A percentile compares a stretch with the other conserved stretches of the same genome.
Evolutionary conservation across 2,888 invertebrate genomes (phyloP).

Genomic region (Lydus trimaculatus): DNA sequence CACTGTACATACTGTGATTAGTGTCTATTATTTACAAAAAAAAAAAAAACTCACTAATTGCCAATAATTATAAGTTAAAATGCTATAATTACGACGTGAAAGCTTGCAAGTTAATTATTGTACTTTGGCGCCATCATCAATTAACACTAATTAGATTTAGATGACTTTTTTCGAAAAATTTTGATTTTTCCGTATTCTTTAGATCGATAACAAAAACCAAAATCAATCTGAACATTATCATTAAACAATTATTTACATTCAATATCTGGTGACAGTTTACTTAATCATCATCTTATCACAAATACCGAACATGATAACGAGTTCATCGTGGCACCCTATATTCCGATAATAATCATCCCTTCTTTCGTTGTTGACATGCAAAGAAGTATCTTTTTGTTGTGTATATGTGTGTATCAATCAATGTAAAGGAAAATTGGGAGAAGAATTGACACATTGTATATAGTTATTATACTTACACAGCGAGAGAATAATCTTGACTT

Average conservation of each 20-base stretch:
- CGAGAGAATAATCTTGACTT: neutral
- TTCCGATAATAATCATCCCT: neutral
- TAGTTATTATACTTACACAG: no score
- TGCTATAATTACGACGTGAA: slow-evolving; percentile 21
- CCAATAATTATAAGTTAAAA: slow-evolving; percentile 19
- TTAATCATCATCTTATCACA: neutral
- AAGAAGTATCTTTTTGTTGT: neutral
- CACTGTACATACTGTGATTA: neutral
- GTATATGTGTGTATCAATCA: no score
- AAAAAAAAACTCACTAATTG: neutral
- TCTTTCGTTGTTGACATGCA: neutral
- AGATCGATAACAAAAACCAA: neutral
- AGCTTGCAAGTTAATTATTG: slow-evolving; percentile 26
- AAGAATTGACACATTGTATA: neutral
- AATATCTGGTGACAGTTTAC: neutral
- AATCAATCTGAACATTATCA: neutral
- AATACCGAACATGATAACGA: neutral
- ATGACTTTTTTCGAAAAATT: neutral
- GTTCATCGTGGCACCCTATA: neutral
- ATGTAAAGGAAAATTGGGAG: neutral
- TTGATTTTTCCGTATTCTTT: neutral
- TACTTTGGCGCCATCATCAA: slow-evolving; percentile 28
- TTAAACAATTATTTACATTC: slow-evolving; percentile 3
- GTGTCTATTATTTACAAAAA: neutral
- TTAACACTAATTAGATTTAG: slow-evolving; percentile 18